phyloP scores from a whole-genome alignment of 2,113 vertebrate genomes.

The Microcebus griseorufus region DNA sequence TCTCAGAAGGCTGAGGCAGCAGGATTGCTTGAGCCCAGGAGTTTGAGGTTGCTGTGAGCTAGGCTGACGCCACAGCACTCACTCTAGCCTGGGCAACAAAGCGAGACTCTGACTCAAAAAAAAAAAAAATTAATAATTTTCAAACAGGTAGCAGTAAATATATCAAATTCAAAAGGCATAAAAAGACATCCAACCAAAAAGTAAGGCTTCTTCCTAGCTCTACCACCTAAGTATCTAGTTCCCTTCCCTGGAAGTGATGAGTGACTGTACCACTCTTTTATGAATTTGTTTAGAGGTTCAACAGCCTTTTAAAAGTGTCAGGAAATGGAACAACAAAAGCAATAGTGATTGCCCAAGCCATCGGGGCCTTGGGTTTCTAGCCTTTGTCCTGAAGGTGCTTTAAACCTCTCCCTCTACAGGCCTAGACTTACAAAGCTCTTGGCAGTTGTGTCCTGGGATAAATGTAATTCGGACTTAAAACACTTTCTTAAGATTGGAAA shows the following conservation, averaged over 20 bases:
- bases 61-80: too few species aligned
- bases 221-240: background rate
- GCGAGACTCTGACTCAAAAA: too few species aligned
- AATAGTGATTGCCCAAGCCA: too few species aligned
- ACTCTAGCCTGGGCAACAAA: too few species aligned
- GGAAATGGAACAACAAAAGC: background rate
- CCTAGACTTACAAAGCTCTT: background rate
- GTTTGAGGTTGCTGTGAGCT: too few species aligned
- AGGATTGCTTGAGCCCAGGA: too few species aligned
- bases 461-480: background rate
- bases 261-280: background rate
- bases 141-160: background rate
- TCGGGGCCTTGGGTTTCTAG: background rate
- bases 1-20: too few species aligned
- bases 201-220: background rate
- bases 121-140: conserved; percentile 7
- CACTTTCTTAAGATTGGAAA: background rate
- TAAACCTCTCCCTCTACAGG: background rate
- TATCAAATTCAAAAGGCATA: background rate
- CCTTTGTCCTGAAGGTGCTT: background rate
- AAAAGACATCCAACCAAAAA: background rate
- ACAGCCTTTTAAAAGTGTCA: background rate
- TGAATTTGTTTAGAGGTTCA: background rate
- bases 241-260: background rate
- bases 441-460: background rate